Base-by-base conservation (phyloP, 2,888 invertebrate species). In the Tanypteryx hageni region DNA sequence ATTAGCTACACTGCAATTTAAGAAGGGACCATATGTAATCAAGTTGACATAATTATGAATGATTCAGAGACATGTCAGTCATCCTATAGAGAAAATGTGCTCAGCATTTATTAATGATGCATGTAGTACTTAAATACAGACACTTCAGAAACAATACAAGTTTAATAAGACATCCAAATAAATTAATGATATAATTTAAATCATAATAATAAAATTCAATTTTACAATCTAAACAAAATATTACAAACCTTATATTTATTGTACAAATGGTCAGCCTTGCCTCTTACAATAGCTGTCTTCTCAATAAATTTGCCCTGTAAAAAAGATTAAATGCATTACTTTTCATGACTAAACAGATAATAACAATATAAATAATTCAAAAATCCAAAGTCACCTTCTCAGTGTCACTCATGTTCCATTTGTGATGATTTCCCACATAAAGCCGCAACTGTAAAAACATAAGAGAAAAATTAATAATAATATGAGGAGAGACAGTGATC, bases 401-500 rank as follows among this genome's bases (percentile, higher is more conserved):
- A 61, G 96, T 96, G 0, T 95, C 95, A 5, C 95, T 95, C 93
- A 97, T 95, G 93, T 97, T 97, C 98, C 98, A 98, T 22, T 97
- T 96, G 9, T 96, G 96, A 3, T 97, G 95, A 95, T 98, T 98
- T 11, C 98, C 98, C 68, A 98, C 97, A 95, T 98, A 98, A 84
- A 97, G 96, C 22, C 97, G 96, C 95, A 98, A 95, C 95, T 95
- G 92, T 89, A 94, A 94, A 76, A 91, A 92, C 93, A 93, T 92
- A 93, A 84, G 81, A 92, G 92, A 83, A 84, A 31, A 11, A 59
- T 22, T 16, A 64, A 10, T 68, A 91, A 59, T 16, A 13, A 44
- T 8, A 59, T 18, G n/a, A 2, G 27, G 14, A 11, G 4, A 56
- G 7, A 18, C 27, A 85, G 44, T 44, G 44, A 44, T 1, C 44